A percentile compares a stretch with the other conserved stretches of the same genome.
Conservation (phyloP, 2,797 vertebrate genomes). For the Amazona ochrocephala region DNA sequence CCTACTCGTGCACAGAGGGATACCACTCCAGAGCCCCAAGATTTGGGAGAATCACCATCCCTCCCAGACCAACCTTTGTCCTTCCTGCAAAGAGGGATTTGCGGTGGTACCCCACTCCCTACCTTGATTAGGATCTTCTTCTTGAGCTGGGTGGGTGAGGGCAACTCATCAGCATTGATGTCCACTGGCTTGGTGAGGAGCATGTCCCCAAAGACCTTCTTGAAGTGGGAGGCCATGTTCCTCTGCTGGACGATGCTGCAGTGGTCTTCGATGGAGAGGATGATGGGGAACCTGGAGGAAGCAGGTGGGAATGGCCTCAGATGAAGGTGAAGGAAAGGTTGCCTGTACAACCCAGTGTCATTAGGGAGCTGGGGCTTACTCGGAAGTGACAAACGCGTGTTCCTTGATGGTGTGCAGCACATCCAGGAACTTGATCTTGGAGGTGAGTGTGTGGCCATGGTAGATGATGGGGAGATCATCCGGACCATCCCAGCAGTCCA, state of each 20-base stretch:
- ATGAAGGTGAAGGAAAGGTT: fast-evolving
- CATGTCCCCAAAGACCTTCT: slow-evolving; percentile 87
- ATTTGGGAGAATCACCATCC: not conserved
- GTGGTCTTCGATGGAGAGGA: slow-evolving; percentile 93
- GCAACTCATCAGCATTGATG: slow-evolving; percentile 75
- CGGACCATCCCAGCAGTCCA: slow-evolving; percentile 94
- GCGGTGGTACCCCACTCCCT: not conserved
- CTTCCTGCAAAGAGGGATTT: not conserved
- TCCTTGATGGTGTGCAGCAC: slow-evolving; percentile 92
- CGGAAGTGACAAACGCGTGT: slow-evolving; percentile 89
- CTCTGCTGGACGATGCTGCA: slow-evolving; percentile 93
- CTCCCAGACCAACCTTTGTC: not conserved
- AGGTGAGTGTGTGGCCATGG: slow-evolving; percentile 91
- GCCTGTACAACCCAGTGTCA: fast-evolving
- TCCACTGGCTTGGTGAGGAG: slow-evolving; percentile 79
- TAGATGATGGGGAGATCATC: slow-evolving; percentile 93
- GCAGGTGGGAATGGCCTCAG: not conserved
- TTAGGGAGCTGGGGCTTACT: slow-evolving; percentile 72
- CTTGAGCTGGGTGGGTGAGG: slow-evolving; percentile 77
- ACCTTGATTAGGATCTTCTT: slow-evolving; percentile 82
- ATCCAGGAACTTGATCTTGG: slow-evolving; percentile 93
- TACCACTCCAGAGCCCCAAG: not conserved
- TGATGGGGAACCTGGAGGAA: slow-evolving; percentile 86
- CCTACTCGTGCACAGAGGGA: not conserved
- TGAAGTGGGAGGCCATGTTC: slow-evolving; percentile 91